These are phyloP conservation scores for Fringilla coelebs DNA, from an alignment of 2,797 vertebrate genomes.

Conservation along the genomic window DNA sequence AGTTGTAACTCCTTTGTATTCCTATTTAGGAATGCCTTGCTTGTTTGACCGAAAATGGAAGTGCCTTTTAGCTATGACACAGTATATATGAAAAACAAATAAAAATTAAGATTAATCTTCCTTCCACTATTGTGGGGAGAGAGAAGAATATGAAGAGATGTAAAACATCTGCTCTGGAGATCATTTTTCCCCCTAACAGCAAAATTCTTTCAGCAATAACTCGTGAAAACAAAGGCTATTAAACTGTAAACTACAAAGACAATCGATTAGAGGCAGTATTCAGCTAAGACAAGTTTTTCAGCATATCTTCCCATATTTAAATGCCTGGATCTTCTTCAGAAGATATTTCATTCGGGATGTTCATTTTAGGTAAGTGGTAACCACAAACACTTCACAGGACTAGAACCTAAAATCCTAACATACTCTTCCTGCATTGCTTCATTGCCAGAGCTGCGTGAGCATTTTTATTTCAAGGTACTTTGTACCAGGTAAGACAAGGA, in stretches of 20 bases:
- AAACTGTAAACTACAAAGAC: conserved; percentile 58
- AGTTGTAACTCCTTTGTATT: conserved; percentile 65
- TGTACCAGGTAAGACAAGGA: neutral
- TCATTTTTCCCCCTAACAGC: conserved; percentile 57
- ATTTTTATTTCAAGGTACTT: neutral
- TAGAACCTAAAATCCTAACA: neutral
- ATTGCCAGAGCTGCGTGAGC: neutral
- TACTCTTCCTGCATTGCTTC: neutral
- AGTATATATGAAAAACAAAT: conserved; percentile 69
- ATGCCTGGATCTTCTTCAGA: neutral
- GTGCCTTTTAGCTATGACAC: conserved; percentile 66
- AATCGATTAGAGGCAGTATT: conserved; percentile 43
- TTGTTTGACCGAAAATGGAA: conserved; percentile 75
- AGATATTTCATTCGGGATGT: neutral
- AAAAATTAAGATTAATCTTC: conserved; percentile 70
- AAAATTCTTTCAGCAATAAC: conserved; percentile 58
- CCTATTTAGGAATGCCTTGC: conserved; percentile 72
- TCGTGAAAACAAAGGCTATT: conserved; percentile 51
- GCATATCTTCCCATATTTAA: conserved; percentile 30
- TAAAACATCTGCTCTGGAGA: conserved; percentile 55
- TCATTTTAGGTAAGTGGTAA: conserved; percentile 24
- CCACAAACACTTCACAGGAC: neutral
- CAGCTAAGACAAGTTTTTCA: conserved; percentile 45
- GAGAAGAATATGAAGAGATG: conserved; percentile 55
- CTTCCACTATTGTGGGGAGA: conserved; percentile 56